phyloP scores from a whole-genome alignment of 2,888 invertebrate genomes.

The Resseliella maxima region DNA sequence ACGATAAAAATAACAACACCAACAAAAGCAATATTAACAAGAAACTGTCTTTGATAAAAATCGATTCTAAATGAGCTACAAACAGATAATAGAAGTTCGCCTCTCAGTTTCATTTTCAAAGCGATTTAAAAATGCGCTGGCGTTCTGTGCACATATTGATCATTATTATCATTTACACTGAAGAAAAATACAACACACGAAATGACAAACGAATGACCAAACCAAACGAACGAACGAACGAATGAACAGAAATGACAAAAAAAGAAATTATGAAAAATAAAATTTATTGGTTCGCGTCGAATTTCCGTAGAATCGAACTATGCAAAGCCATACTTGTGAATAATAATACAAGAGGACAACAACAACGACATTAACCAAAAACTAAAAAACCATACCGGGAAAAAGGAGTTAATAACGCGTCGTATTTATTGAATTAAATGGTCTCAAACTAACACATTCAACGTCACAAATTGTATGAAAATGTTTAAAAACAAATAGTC shows the following conservation, averaged over 20 bases:
- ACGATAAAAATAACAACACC: slow-evolving; percentile 25
- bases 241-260: background rate
- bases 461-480: background rate
- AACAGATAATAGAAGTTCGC: slow-evolving; percentile 47
- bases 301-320: slow-evolving; percentile 49
- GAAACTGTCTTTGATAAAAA: slow-evolving; percentile 51
- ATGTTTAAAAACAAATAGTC: background rate
- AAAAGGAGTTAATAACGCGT: slow-evolving; percentile 52
- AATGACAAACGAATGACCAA: background rate
- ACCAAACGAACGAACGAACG: background rate
- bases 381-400: background rate
- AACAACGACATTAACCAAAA: background rate
- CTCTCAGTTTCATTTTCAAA: background rate
- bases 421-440: slow-evolving; percentile 54
- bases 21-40: slow-evolving; percentile 35
- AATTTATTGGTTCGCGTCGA: slow-evolving; percentile 50
- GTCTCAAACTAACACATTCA: slow-evolving; percentile 55
- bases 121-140: slow-evolving; percentile 23
- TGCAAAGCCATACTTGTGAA: background rate
- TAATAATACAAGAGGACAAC: background rate
- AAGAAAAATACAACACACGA: slow-evolving; percentile 1
- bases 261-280: background rate
- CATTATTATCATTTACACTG: slow-evolving; percentile 43
- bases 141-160: slow-evolving; percentile 32
- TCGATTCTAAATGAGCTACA: slow-evolving; percentile 13